Evolutionary conservation across 2,113 vertebrate species (phyloP), one percentile per base, ranked within the genome.

Genomic region (Gulo gulo): DNA sequence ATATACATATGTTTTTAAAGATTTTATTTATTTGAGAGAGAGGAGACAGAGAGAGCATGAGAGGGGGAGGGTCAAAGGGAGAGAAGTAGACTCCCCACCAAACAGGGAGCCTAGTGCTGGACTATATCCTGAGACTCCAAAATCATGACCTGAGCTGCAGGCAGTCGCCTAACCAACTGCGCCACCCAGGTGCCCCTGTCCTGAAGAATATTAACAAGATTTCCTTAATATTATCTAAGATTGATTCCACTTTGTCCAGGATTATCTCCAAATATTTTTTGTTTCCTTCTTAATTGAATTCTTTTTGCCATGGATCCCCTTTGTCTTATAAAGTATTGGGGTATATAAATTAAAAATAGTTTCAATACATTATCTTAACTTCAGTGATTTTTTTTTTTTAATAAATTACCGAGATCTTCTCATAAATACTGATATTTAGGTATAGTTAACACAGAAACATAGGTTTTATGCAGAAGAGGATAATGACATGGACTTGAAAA

Each of bases 241-340:
- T 20, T 82, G 39, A 93, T 57, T 95, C 20, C 6, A 8, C 4
- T 78, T 97, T 97, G 31, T 71, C 29, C 21, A 31, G 29, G 74
- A 76, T 90, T 63, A 36, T 85, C 84, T 95, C 31, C 69, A 88
- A n/a, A 88, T 95, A 26, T 31, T 24, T 36, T 92, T 97, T 93
- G 24, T 95, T 95, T 89, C 3, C 24, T 59, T 84, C 39, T 65
- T 57, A 94, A 2, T 89, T 91, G 59, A 3, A 6, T 71, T 83
- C 6, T 91, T 31, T 26, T 34, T 20, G 20, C 26, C 73, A 39
- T 85, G 63, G 16, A 55, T 93, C 14, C 26, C 45, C 55, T 79
- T 67, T 13, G 3, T 86, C 85, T 97, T 36, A 88, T 76, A 80
- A 88, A 90, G 45, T 81, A 76, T 69, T 74, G 24, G 34, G 31